phyloP scores from a whole-genome alignment of 2,797 vertebrate genomes.

The Protosalanx chinensis region DNA sequence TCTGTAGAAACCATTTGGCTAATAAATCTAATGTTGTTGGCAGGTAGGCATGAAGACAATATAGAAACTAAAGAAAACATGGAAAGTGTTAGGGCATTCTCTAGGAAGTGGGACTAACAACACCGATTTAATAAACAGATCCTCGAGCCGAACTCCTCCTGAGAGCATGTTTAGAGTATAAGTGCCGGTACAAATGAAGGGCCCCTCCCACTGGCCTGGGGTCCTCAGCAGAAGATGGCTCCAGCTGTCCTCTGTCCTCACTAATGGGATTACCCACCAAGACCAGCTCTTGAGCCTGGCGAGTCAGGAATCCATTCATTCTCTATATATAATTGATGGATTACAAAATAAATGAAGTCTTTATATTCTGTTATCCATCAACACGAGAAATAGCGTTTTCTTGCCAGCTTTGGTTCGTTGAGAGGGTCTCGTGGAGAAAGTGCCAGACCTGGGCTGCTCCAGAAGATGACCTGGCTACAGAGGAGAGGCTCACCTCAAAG shows the following conservation, averaged over 20 bases:
- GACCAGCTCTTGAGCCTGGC: not conserved
- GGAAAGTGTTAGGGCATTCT: conserved; percentile 19
- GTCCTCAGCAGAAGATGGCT: not conserved
- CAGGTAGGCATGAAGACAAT: conserved; percentile 32
- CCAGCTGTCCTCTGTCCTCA: not conserved
- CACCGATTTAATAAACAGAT: not conserved
- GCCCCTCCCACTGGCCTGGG: not conserved
- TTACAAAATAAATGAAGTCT: no score
- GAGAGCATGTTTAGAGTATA: not conserved
- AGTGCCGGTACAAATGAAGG: not conserved
- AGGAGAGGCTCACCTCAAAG: conserved; percentile 81
- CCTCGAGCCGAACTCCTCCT: not conserved
- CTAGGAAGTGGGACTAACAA: not conserved
- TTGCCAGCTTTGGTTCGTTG: conserved; percentile 16
- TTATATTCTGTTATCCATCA: not conserved
- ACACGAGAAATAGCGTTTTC: conserved; percentile 9
- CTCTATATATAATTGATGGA: not conserved
- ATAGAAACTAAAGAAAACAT: conserved; percentile 29
- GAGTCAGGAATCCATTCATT: conserved; percentile 30
- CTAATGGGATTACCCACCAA: conserved; percentile 25
- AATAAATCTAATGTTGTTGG: conserved; percentile 33
- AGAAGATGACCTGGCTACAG: conserved; percentile 1
- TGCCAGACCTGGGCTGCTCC: not conserved
- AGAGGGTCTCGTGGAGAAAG: not conserved
- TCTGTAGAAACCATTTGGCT: conserved; percentile 32